These are phyloP conservation scores for Agonopterix subpropinquella DNA, from an alignment of 2,888 invertebrate species.

Conservation along the genomic window DNA sequence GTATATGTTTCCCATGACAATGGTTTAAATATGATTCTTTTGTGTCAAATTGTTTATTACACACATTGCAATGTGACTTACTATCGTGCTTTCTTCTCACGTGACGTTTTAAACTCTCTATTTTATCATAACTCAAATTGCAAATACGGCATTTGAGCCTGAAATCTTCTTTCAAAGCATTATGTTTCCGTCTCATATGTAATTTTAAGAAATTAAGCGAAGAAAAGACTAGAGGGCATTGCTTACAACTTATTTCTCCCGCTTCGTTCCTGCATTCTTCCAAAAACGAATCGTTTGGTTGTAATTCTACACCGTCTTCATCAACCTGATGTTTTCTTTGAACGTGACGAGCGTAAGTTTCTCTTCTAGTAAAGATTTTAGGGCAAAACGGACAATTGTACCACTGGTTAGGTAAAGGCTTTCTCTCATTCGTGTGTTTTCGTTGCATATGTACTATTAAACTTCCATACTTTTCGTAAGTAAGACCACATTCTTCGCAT, in stretches of 20 bases:
- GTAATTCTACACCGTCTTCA: constrained; percentile 29
- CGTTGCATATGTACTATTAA: constrained; percentile 54
- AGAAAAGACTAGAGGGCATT: constrained; percentile 59
- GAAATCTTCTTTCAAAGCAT: constrained; percentile 52
- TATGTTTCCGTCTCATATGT: constrained; percentile 64
- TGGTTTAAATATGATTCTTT: constrained; percentile 51
- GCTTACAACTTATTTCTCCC: constrained; percentile 54
- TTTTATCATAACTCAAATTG: constrained; percentile 60
- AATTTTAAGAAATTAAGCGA: constrained; percentile 53
- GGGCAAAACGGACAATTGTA: constrained; percentile 59
- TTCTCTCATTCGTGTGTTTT: constrained; percentile 41
- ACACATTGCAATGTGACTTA: constrained; percentile 51
- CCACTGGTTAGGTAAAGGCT: constrained; percentile 42
- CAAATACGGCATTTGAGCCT: constrained; percentile 60
- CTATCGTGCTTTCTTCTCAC: constrained; percentile 56
- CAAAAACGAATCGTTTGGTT: constrained; percentile 21
- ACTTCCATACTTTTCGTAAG: constrained; percentile 61
- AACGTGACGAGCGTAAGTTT: constrained; percentile 58
- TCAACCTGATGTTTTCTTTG: constrained; percentile 53
- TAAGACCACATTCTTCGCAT: constrained; percentile 54
- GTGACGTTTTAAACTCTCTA: constrained; percentile 63
- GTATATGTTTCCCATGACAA: constrained; percentile 47
- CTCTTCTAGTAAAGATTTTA: constrained; percentile 52
- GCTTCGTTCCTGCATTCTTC: constrained; percentile 37
- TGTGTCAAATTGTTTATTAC: constrained; percentile 54